A percentile compares a stretch with the other conserved stretches of the same genome.
Conservation (phyloP, 2,113 vertebrate genomes). For the Cyprinodon tularosa region DNA sequence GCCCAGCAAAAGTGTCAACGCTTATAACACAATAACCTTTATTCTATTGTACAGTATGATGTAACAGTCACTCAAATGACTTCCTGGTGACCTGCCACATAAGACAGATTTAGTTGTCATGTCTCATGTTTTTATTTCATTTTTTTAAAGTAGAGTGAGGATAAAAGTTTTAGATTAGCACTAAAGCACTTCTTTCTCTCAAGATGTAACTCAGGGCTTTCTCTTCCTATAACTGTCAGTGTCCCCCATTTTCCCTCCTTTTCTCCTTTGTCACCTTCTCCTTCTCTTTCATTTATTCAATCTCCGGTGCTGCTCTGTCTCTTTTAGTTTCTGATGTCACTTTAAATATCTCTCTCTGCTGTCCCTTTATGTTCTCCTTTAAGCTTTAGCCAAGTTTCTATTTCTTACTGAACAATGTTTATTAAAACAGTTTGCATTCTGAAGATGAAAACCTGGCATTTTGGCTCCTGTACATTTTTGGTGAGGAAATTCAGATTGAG, state of each 20-base stretch:
- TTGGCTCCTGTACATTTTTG: too few relatives aligned
- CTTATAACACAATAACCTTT: too few relatives aligned
- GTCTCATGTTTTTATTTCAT: too few relatives aligned
- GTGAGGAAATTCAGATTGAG: too few relatives aligned
- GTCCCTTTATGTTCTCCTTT: constrained; percentile 18
- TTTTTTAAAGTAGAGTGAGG: too few relatives aligned
- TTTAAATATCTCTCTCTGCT: constrained; percentile 29
- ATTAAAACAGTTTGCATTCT: constrained; percentile 28
- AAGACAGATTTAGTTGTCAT: too few relatives aligned
- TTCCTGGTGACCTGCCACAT: too few relatives aligned
- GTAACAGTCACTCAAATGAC: too few relatives aligned
- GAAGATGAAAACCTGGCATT: not conserved
- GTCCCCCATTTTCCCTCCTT: constrained; percentile 33
- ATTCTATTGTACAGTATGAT: too few relatives aligned
- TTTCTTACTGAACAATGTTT: too few relatives aligned
- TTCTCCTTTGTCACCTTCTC: constrained; percentile 6
- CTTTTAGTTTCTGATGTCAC: constrained; percentile 36
- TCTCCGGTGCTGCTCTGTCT: constrained; percentile 38
- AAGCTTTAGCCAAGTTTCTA: too few relatives aligned
- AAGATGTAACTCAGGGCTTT: constrained; percentile 67
- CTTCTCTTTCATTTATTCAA: constrained; percentile 56
- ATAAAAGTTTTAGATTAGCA: too few relatives aligned
- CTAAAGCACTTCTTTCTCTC: constrained; percentile 29
- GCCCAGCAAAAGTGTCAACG: not conserved
- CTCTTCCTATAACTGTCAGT: constrained; percentile 43